phyloP scores from a whole-genome alignment of 1,140 invertebrate genomes.

The Centruroides vittatus region DNA sequence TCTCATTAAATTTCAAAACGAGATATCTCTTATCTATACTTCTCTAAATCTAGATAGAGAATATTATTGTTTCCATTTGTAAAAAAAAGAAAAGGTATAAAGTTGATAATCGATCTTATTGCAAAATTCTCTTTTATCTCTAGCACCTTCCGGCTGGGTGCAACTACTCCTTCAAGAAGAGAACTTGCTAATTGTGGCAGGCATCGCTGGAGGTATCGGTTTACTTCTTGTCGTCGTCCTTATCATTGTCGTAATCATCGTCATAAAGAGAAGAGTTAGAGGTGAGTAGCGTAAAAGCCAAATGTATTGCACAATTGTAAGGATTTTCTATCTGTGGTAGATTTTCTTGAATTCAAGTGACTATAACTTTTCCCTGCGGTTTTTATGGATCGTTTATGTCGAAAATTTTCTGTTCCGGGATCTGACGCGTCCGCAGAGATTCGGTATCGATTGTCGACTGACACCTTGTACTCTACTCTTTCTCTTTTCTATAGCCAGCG shows the following conservation, averaged over 20 bases:
- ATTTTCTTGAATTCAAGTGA: neutral
- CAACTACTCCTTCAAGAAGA: constrained; percentile 18
- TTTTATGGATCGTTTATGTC: neutral
- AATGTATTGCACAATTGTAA: neutral
- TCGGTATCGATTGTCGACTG: neutral
- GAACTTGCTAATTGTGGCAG: constrained; percentile 21
- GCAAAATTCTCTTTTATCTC: no score
- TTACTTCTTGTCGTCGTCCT: constrained; percentile 16
- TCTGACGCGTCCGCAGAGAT: neutral
- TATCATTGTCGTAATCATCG: constrained; percentile 13
- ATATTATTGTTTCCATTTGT: no score
- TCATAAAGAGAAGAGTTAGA: constrained; percentile 13
- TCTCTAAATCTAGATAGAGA: no score
- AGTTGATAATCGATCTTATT: no score
- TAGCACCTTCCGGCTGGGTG: constrained; percentile 19
- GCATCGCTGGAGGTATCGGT: constrained; percentile 17
- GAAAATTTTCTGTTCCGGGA: neutral
- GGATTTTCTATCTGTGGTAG: neutral
- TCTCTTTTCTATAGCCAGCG: constrained; percentile 7
- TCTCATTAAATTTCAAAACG: no score
- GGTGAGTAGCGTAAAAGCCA: neutral
- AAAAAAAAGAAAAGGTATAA: no score
- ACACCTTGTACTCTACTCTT: neutral
- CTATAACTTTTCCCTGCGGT: neutral
- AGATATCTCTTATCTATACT: no score